Evolutionary conservation across 2,888 invertebrate genomes (phyloP).

Genomic region (Ecdyonurus torrentis): DNA sequence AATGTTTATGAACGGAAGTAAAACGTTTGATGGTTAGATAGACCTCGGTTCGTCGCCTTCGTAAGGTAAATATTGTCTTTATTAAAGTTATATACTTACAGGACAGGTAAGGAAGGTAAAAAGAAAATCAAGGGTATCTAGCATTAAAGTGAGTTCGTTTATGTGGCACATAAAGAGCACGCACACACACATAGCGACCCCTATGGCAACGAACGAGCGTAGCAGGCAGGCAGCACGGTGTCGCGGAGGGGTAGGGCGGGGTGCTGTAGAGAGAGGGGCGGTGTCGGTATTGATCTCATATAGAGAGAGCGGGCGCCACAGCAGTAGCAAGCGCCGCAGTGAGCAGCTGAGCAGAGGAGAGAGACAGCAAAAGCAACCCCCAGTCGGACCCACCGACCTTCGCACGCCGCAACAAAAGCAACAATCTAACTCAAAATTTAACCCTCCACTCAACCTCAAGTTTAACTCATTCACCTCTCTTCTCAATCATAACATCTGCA

Average conservation of each 20-base stretch:
- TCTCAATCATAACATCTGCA: not conserved
- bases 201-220: too few species aligned
- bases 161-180: not conserved
- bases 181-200: too few species aligned
- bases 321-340: not conserved
- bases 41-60: not conserved
- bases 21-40: not conserved
- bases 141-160: not conserved
- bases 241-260: too few species aligned
- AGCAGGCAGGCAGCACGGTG: too few species aligned
- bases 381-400: not conserved
- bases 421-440: not conserved
- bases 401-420: not conserved
- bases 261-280: not conserved
- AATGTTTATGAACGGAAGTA: not conserved
- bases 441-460: not conserved
- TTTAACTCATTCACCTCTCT: too few species aligned
- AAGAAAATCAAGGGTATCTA: not conserved
- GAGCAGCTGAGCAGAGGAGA: not conserved
- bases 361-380: too few species aligned
- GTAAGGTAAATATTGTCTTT: not conserved
- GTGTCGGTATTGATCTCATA: not conserved
- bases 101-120: not conserved
- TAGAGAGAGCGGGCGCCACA: not conserved
- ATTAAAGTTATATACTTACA: not conserved